Base-by-base conservation (phyloP, 2,797 vertebrate genomes). In the Enteromius mattozi region DNA sequence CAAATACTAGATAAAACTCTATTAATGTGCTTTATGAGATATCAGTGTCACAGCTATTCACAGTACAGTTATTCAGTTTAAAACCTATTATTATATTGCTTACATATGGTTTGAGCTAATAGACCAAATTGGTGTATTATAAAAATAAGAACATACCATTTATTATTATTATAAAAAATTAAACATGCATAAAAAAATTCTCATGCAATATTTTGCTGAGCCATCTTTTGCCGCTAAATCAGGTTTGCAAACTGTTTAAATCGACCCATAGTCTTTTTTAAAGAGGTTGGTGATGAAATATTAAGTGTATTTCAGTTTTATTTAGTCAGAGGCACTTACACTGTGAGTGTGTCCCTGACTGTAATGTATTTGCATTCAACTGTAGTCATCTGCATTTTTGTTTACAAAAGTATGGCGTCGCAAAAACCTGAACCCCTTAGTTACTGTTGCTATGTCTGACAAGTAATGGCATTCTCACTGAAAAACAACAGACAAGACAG, bases 351-450 rank as follows among this genome's bases (percentile, higher is more conserved):
- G n/a, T 9, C 21, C 54, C 9, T n/a, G 51, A 54, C n/a, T 59
- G n/a, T 59, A 59, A 59, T 24, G 54, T 56, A 56, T 59, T 24
- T 59, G n/a, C 54, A 59, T 4, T n/a, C 9, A n/a, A 56, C 54
- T 56, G 8, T n/a, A n/a, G 8, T n/a, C 9, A 56, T 56, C 54
- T 56, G 21, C 54, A n/a, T 24, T 51, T 51, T 59, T 12, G n/a
- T 12, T 59, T 24, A 4, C 54, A 59, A 59, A 10, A 24, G 54
- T 24, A 59, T 59, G 21, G 21, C 61, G 1, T 63, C 1, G 87
- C 91, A 99, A 56, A 56, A 56, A 56, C 54, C 21, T 9, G 9
- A 8, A 21, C 21, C 19, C 54, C 8, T 51, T 51, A 51, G 17
- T 51, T 19, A 51, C 17, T 19, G 17, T 51, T 51, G 49, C 17